phyloP scores from a whole-genome alignment of 2,888 invertebrate species.

The Callyntrura guangdongensis region DNA sequence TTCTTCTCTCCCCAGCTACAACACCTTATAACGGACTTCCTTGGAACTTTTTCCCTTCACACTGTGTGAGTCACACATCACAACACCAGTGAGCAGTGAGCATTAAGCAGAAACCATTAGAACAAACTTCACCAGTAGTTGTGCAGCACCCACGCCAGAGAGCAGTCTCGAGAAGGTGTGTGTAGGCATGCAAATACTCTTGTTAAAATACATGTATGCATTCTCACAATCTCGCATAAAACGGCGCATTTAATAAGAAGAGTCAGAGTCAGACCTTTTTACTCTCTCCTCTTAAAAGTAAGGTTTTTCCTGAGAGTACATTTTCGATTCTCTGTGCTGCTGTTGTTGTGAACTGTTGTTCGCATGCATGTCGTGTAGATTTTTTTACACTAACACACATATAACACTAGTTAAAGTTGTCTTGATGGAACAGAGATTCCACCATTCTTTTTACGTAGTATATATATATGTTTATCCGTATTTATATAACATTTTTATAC shows the following conservation, averaged over 20 bases:
- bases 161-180: not conserved
- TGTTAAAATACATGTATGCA: not conserved
- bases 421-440: not conserved
- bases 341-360: too few species aligned
- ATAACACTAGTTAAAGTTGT: not conserved
- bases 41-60: not conserved
- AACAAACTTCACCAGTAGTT: slow-evolving; percentile 27
- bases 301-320: too few species aligned
- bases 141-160: slow-evolving; percentile 21
- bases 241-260: too few species aligned
- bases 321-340: too few species aligned
- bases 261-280: not conserved
- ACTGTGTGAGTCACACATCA: not conserved
- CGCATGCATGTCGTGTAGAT: not conserved
- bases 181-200: not conserved
- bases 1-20: not conserved
- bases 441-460: too few species aligned
- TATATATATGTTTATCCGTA: slow-evolving; percentile 10
- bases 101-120: too few species aligned
- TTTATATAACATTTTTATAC: slow-evolving; percentile 1
- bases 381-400: not conserved
- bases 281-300: too few species aligned
- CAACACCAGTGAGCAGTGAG: not conserved
- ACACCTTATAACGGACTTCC: not conserved
- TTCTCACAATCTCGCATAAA: not conserved